phyloP scores from a whole-genome alignment of 2,888 invertebrate species.

The Lacanobia oleracea region DNA sequence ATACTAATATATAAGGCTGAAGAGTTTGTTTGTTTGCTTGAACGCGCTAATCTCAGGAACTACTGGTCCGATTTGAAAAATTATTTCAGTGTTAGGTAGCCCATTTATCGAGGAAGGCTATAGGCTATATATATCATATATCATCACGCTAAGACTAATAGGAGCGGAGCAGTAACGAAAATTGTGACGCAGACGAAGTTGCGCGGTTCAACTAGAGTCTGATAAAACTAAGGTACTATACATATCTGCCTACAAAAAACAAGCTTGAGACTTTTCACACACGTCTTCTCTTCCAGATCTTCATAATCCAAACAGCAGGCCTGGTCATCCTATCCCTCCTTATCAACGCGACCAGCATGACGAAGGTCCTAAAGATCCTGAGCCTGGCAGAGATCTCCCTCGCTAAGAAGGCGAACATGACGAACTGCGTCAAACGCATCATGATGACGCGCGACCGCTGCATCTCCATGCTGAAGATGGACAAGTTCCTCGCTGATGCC shows the following conservation, averaged over 20 bases:
- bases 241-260: neutral
- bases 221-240: no score
- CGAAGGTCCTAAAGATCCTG: conserved; percentile 86
- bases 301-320: conserved; percentile 90
- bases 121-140: no score
- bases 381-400: conserved; percentile 88
- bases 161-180: no score
- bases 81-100: no score
- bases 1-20: no score
- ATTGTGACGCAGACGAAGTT: no score
- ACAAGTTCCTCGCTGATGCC: conserved; percentile 92
- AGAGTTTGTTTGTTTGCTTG: no score
- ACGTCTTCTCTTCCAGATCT: conserved; percentile 73
- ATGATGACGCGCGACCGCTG: conserved; percentile 87
- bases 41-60: no score
- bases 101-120: no score
- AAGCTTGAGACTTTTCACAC: neutral
- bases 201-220: no score
- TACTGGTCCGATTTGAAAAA: no score
- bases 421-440: conserved; percentile 88
- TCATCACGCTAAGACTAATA: no score
- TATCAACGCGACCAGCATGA: conserved; percentile 91
- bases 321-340: conserved; percentile 90
- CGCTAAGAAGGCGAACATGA: conserved; percentile 90
- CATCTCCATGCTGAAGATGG: conserved; percentile 91